Base-by-base conservation (phyloP, 1,140 invertebrate species). In the Microplitis demolitor region DNA sequence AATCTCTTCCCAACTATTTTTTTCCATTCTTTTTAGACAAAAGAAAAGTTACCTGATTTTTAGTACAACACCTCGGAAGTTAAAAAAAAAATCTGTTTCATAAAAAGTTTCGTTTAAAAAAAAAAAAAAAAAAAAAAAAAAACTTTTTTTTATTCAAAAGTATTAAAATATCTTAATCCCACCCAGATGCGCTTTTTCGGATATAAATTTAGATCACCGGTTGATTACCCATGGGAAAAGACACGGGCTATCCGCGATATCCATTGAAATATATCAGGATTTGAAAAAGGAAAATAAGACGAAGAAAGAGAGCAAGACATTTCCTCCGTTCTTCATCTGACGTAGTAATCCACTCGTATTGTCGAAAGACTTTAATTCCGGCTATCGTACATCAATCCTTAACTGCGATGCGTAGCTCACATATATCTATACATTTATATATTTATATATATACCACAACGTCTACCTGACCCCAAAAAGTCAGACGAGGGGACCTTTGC, bases 301-400 rank as follows among this genome's bases (percentile, higher is more conserved):
- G 39, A 45, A 45, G 39, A 45, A 45, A 45, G 39, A 64, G 62
- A 35, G 37, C 24, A 37, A 64, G 62, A 64, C 62, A 50, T 64
- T 64, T 64, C 16, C 62, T 45, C 4, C 37, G 62, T 16, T 64
- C 62, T 45, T 37, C 31, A 35, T 24, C 6, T 5, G 39, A 64
- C 39, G 6, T 45, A 6, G 16, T 64, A 64, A 64, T 64, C 62
- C 62, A 64, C 62, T 62, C 35, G 13, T 14, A 64, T 64, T 64
- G 62, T 64, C 14, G 39, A 35, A 24, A 64, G 35, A 64, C 62
- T 64, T 64, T 64, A 64, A 64, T 64, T 64, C 62, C 39, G 34
- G 24, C 62, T 64, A 51, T 64, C 39, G 62, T 62, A 45, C 62
- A 50, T 64, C 62, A 64, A 64, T 64, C 45, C 62, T 64, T 45